A percentile compares a stretch with the other conserved stretches of the same genome.
Conservation (phyloP, 2,797 vertebrate species). For the Neopelma chrysocephalum region DNA sequence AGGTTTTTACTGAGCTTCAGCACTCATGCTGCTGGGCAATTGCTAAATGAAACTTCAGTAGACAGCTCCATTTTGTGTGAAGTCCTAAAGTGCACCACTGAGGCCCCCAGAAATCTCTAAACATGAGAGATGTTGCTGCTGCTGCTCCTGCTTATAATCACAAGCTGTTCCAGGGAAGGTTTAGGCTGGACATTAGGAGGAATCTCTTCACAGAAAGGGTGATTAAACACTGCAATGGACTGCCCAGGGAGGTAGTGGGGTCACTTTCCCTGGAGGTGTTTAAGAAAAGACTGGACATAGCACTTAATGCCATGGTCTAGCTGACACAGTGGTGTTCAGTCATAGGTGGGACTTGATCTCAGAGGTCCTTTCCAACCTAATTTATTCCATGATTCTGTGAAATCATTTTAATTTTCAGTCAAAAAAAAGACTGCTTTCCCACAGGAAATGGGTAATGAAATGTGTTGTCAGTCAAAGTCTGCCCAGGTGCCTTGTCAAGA, state of each 20-base stretch:
- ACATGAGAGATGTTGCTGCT: not conserved
- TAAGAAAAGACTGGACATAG: not conserved
- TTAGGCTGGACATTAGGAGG: not conserved
- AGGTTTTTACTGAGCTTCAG: not conserved
- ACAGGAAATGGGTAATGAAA: not conserved
- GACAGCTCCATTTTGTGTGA: not conserved
- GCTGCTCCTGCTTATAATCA: not conserved
- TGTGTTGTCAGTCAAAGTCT: not conserved
- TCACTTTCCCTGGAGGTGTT: not conserved
- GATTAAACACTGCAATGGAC: not conserved
- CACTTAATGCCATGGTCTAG: not conserved
- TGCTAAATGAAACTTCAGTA: not conserved
- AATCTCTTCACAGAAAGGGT: not conserved
- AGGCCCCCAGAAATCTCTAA: not conserved
- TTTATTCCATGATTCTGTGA: not conserved
- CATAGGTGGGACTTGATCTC: not conserved
- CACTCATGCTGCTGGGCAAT: not conserved
- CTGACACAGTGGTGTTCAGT: not conserved
- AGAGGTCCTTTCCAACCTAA: not conserved
- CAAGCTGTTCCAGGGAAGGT: not conserved
- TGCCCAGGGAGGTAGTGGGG: too few species aligned
- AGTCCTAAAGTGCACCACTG: not conserved
- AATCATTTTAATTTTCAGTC: not conserved
- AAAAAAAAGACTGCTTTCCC: not conserved
- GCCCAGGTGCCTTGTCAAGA: not conserved